A percentile compares a stretch with the other conserved stretches of the same genome.
Conservation (phyloP, 2,113 vertebrate genomes). For the Myotis yumanensis region DNA sequence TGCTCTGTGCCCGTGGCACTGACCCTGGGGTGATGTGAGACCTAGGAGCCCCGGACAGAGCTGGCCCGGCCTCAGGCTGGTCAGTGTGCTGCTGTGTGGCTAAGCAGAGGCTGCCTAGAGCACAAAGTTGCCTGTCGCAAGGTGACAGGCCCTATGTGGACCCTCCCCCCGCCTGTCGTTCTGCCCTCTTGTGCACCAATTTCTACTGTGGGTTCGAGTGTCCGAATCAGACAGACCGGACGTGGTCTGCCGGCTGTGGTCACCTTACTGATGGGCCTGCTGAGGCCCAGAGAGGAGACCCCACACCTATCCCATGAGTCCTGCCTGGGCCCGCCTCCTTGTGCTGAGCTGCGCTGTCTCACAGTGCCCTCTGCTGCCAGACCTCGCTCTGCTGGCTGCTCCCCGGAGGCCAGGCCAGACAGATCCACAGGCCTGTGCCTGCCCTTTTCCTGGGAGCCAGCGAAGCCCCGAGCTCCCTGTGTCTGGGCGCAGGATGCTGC, state of each 20-base stretch:
- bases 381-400: background rate
- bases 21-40: background rate
- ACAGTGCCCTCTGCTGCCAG: slow-evolving; percentile 61
- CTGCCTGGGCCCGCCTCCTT: background rate
- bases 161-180: background rate
- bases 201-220: background rate
- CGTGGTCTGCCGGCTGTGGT: background rate
- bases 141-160: background rate
- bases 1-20: background rate
- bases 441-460: background rate
- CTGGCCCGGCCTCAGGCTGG: background rate
- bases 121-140: background rate
- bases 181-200: background rate
- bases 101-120: background rate
- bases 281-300: background rate
- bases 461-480: background rate
- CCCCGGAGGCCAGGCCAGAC: background rate
- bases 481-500: background rate
- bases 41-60: background rate
- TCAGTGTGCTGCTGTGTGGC: background rate
- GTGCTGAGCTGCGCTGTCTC: background rate
- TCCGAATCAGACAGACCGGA: background rate
- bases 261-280: background rate
- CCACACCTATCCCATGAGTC: rapidly evolving
- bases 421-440: background rate